Base-by-base conservation (phyloP, 30 jellyfish, hydroid and myxozoan species). In the Nemopilema nomurai region DNA sequence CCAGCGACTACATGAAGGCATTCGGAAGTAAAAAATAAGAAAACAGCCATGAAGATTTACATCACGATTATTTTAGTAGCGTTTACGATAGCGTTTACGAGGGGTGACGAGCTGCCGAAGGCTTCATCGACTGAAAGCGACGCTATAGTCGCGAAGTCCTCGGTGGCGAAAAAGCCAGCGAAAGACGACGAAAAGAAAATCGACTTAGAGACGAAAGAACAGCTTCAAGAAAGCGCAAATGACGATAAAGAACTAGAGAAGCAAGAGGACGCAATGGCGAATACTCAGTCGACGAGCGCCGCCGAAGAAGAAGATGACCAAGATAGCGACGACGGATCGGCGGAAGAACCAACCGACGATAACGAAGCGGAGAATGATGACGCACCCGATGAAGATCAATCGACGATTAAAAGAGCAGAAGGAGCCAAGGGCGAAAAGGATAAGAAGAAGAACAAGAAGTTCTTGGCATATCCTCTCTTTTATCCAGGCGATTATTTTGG, bases 201-300 rank as follows among this genome's bases (percentile, higher is more conserved):
- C 74, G 95, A 90, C 88, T 18, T 49, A 13, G 95, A 90, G 65
- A 90, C 95, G 26, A 85, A 83, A 51, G 97, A 90, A n/a, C 97
- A 90, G 49, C 74, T 90, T 0, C 79, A 76, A 76, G 97, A 90
- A 28, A 90, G 90, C 49, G 82, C 49, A 3, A 86, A 83, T 62
- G 94, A 90, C 33, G 92, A 83, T 41, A 32, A 72, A 16, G 73
- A 62, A 16, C 70, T 83, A 27, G 81, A 62, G 49, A 71, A 71
- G 66, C 92, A 83, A 72, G 57, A 71, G 64, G n/a, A 85, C 31
- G 68, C 50, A 62, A 71, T 62, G 16, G 49, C 19, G 63, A 68
- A 78, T n/a, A 83, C 51, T 28, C 72, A 31, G 64, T 29, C 57
- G 22, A 87, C 28, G 18, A 64, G 62, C 17, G 69, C 17, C 57